These are phyloP conservation scores for Gymnosoma rotundatum DNA, from an alignment of 2,888 invertebrate species.

Conservation along the genomic window DNA sequence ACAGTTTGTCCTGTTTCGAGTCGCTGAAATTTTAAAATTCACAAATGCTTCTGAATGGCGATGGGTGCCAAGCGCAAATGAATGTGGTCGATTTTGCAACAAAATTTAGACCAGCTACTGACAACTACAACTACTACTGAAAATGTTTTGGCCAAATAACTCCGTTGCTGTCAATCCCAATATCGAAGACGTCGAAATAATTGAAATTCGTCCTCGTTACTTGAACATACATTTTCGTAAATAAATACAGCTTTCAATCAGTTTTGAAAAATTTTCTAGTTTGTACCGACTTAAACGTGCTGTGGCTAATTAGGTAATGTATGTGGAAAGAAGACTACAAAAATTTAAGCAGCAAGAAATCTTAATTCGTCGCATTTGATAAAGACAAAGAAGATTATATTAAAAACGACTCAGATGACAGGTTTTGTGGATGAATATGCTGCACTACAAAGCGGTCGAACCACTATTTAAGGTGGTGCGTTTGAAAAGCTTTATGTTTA, in stretches of 20 bases:
- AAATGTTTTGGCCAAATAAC: slow-evolving; percentile 38
- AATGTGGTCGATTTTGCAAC: slow-evolving; percentile 47
- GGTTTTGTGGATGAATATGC: slow-evolving; percentile 57
- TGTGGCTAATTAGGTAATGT: slow-evolving; percentile 31
- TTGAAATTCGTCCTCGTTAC: not conserved
- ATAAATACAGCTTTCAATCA: slow-evolving; percentile 13
- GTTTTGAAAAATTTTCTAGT: slow-evolving; percentile 46
- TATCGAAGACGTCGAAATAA: not conserved
- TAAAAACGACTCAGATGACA: slow-evolving; percentile 36
- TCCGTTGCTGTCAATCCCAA: not conserved
- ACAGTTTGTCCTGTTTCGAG: slow-evolving; percentile 30
- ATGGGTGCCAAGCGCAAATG: slow-evolving; percentile 30
- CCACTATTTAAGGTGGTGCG: no score
- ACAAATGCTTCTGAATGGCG: slow-evolving; percentile 22
- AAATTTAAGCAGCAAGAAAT: slow-evolving; percentile 15
- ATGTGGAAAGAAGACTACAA: not conserved
- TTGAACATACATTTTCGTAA: slow-evolving; percentile 22
- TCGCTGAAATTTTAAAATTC: slow-evolving; percentile 31
- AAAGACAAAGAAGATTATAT: slow-evolving; percentile 27
- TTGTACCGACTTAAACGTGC: slow-evolving; percentile 35
- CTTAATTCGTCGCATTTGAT: slow-evolving; percentile 15
- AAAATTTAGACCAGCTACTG: slow-evolving; percentile 13
- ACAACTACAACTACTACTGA: slow-evolving; percentile 34
- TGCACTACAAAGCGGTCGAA: slow-evolving; percentile 36
- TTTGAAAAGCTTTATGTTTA: not conserved